These are phyloP conservation scores for Drosophila picticornis DNA, from an alignment of 2,888 invertebrate species.

Conservation along the genomic window DNA sequence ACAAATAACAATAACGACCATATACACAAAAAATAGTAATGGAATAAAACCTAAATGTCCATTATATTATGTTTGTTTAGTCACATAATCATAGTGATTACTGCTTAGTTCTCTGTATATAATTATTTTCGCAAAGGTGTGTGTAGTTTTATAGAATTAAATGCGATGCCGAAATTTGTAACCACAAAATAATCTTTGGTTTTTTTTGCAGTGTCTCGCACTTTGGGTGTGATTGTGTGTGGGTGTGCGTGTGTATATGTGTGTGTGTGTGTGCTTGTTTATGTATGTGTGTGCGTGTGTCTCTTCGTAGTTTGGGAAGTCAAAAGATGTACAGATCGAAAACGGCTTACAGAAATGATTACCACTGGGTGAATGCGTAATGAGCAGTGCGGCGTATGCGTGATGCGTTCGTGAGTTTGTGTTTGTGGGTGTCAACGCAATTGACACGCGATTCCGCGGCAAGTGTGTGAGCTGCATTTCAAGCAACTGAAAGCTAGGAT, in stretches of 20 bases:
- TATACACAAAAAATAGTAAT: neutral
- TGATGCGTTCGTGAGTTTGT: slow-evolving; percentile 21
- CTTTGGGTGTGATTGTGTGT: too few species aligned
- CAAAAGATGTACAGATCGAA: slow-evolving; percentile 57
- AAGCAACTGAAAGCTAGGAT: slow-evolving; percentile 20
- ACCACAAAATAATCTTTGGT: neutral
- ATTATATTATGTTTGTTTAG: neutral
- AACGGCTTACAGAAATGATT: slow-evolving; percentile 76
- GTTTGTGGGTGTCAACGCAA: neutral
- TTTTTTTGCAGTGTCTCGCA: too few species aligned
- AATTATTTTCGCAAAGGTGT: neutral
- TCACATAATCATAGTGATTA: neutral
- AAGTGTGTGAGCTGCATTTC: slow-evolving; percentile 1
- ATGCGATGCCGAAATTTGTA: neutral
- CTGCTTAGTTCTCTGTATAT: too few species aligned
- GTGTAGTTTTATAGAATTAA: neutral
- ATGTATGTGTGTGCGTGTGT: neutral
- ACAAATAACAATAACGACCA: slow-evolving; percentile 22
- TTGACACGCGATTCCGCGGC: slow-evolving; percentile 21
- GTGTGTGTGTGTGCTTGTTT: too few species aligned
- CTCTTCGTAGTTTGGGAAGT: slow-evolving; percentile 3
- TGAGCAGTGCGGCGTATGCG: slow-evolving; percentile 68
- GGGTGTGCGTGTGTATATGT: too few species aligned
- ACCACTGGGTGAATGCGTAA: slow-evolving; percentile 71
- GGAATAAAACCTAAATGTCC: neutral